These are phyloP conservation scores for Psittacula derbiana DNA, from an alignment of 2,797 vertebrate genomes.

Conservation along the genomic window DNA sequence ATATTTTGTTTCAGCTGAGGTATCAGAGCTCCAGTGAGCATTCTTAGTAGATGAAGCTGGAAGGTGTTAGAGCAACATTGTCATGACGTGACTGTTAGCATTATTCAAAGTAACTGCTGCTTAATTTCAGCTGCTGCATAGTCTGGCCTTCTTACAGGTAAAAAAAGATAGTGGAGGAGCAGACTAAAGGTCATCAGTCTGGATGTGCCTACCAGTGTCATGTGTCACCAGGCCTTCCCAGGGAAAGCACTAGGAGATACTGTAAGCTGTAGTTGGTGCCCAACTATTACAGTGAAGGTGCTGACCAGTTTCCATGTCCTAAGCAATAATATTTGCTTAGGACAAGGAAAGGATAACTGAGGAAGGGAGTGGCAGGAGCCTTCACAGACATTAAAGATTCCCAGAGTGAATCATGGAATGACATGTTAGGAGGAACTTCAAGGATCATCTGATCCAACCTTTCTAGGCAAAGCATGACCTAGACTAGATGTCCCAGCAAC, in stretches of 20 bases:
- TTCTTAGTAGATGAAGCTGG: neutral
- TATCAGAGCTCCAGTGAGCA: neutral
- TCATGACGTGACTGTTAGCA: too few relatives aligned
- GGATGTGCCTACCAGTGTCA: neutral
- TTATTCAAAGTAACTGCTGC: neutral
- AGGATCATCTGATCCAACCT: neutral
- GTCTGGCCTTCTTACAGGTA: neutral
- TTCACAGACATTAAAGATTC: neutral
- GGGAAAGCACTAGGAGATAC: neutral
- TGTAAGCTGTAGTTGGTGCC: neutral
- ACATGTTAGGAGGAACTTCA: neutral
- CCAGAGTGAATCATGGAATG: neutral
- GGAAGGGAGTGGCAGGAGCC: neutral
- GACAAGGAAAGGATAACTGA: neutral
- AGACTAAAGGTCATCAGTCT: neutral
- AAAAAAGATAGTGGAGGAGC: neutral
- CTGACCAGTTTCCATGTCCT: neutral
- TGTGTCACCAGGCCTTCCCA: neutral
- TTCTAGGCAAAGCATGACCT: neutral
- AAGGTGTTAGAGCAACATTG: neutral
- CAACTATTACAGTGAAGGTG: accelerated
- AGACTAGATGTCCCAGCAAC: neutral
- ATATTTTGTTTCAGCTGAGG: neutral
- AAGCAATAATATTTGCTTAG: neutral
- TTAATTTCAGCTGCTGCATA: neutral